A percentile compares a stretch with the other conserved stretches of the same genome.
Evolutionary conservation across 2,113 vertebrate species (phyloP).

Genomic region (Eulemur rufifrons): DNA sequence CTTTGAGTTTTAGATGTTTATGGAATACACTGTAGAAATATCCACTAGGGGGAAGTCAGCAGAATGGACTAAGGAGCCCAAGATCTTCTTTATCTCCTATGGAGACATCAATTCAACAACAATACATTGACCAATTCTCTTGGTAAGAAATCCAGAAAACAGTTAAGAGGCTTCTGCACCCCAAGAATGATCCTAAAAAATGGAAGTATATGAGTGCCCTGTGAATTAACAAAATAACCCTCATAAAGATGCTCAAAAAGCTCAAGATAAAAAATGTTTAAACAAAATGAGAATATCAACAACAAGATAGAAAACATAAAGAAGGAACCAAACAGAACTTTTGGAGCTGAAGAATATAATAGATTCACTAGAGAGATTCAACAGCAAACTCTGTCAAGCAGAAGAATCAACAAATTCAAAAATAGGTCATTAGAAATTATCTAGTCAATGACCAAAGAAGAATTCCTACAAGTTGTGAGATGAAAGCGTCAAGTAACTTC

Average conservation of each 20-base stretch:
- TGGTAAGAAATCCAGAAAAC: neutral
- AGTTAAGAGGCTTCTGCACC: neutral
- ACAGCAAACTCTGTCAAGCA: neutral
- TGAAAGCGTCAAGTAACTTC: no score
- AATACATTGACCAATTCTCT: neutral
- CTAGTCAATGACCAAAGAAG: neutral
- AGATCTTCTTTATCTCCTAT: neutral
- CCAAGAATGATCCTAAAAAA: neutral
- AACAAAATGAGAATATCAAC: neutral
- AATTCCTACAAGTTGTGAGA: neutral
- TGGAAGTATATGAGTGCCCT: neutral
- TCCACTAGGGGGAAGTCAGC: neutral
- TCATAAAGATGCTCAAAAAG: neutral
- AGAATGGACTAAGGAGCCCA: neutral
- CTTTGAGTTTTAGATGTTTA: neutral
- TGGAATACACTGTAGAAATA: neutral
- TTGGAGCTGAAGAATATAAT: neutral
- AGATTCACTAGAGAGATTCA: neutral
- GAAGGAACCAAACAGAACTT: neutral
- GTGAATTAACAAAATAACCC: neutral
- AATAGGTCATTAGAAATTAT: neutral
- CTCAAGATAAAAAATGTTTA: neutral
- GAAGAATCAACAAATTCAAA: neutral
- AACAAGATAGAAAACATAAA: neutral
- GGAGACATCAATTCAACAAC: neutral